Conservation (phyloP, 2,113 vertebrate genomes). For the Oreochromis tanganicae region DNA sequence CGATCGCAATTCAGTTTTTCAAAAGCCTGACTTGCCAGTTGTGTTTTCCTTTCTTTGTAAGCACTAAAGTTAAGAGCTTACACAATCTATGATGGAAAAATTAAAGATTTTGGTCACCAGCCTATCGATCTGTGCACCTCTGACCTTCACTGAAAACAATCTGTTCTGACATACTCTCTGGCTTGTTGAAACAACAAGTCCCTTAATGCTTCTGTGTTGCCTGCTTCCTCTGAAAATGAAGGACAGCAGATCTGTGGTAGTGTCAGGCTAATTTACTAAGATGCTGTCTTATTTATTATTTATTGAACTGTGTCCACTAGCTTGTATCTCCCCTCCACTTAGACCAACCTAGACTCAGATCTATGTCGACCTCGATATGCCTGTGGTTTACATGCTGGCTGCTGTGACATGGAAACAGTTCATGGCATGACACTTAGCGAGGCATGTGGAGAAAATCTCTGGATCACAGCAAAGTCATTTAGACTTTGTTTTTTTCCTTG, state of each 20-base stretch:
- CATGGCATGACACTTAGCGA: not conserved
- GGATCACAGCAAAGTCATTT: not conserved
- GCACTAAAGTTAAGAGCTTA: not conserved
- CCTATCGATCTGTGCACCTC: not conserved
- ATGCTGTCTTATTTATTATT: slow-evolving; percentile 31
- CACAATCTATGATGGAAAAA: not conserved
- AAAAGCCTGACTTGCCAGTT: not conserved
- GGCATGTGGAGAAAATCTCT: not conserved
- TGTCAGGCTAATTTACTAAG: slow-evolving; percentile 13
- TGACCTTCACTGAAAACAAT: not conserved
- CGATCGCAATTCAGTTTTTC: not conserved
- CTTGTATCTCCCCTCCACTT: not conserved
- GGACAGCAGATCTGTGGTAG: not conserved
- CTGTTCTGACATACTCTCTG: not conserved
- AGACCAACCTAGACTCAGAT: not conserved
- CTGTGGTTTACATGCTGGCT: not conserved
- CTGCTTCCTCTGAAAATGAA: not conserved
- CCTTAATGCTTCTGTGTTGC: not conserved
- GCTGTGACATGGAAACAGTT: not conserved
- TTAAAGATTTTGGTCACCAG: not conserved
- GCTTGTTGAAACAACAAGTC: not conserved
- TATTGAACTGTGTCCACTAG: slow-evolving; percentile 1
- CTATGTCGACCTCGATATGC: not conserved
- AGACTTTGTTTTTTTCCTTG: not conserved
- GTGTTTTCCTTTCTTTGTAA: not conserved